Evolutionary conservation across 2,113 vertebrate species (phyloP), one percentile per base, ranked within the genome.

Genomic region (Eulemur rufifrons): DNA sequence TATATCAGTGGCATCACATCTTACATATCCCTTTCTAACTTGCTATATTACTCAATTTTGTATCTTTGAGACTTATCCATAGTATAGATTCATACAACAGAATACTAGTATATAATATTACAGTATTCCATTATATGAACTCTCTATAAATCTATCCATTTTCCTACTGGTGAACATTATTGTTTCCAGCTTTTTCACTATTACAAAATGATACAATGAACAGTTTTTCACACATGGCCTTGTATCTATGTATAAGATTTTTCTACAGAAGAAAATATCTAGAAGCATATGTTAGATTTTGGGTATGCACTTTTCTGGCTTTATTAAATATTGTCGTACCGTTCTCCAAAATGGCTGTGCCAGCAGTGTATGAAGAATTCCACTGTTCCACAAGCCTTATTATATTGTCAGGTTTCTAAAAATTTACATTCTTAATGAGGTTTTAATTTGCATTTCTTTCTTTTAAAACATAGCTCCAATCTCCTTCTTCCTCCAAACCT

Each of bases 361-460:
- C 25, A 80, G 69, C 63, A 83, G 71, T 73, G 9, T 66, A n/a
- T 37, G 23, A 88, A 27, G 42, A 42, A 76, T 76, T 20, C n/a
- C 45, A 88, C 1, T 52, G 47, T 29, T 94, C 21, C 63, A 84
- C 3, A 68, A 64, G 78, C 11, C 47, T 42, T 42, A 52, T 14
- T 42, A 34, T 76, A 74, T 12, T 64, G 17, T 80, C 29, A 91
- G 47, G n/a, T 86, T 64, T 71, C 45, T 89, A 78, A 94, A 89
- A 63, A 89, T 76, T 80, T 88, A 92, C 18, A 89, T 47, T 20
- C n/a, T 95, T 64, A 68, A 0, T 92, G 80, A 69, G 18, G 52
- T 89, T 86, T 95, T 92, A 89, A 89, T 76, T 85, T 81, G 45
- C 39, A 92, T 81, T 94, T 89, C 21, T 23, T 25, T 74, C 56